A percentile compares a stretch with the other conserved stretches of the same genome.
phyloP scores from a whole-genome alignment of 2,113 vertebrate species.

The Amblyopsis rosae region DNA sequence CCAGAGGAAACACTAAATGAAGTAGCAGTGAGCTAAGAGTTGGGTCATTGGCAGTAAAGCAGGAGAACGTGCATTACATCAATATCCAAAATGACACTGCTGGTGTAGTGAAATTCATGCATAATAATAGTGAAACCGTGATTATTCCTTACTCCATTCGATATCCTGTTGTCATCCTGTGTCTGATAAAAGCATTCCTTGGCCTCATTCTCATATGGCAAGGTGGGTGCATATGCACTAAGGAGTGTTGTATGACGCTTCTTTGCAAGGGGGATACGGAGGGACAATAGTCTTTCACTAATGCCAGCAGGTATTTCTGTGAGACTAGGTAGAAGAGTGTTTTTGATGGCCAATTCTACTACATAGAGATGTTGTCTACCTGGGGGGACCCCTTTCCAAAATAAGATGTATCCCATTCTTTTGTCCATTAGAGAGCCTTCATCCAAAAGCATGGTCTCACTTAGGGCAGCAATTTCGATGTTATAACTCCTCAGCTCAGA shows the following conservation, averaged over 20 bases:
- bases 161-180: no score
- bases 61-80: no score
- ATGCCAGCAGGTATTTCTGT: slow-evolving; percentile 13
- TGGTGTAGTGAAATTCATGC: no score
- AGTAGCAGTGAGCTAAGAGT: no score
- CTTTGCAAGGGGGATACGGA: not conserved
- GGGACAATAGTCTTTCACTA: slow-evolving; percentile 9
- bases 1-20: no score
- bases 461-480: slow-evolving; percentile 23
- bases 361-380: slow-evolving; percentile 12
- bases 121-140: no score
- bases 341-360: slow-evolving; percentile 12
- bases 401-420: slow-evolving; percentile 11
- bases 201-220: slow-evolving; percentile 12
- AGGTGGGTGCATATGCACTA: slow-evolving; percentile 11
- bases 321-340: slow-evolving; percentile 7
- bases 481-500: slow-evolving; percentile 7
- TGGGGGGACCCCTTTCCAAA: slow-evolving; percentile 9
- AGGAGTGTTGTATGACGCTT: slow-evolving; percentile 17
- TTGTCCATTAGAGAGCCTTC: slow-evolving; percentile 15
- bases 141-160: no score
- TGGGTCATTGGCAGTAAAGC: no score
- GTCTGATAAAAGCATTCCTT: slow-evolving; percentile 4
- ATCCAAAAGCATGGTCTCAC: slow-evolving; percentile 19
- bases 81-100: no score